A percentile compares a stretch with the other conserved stretches of the same genome.
These are phyloP conservation scores for Spicauda simplicius DNA, from an alignment of 2,888 invertebrate species.

Conservation along the genomic window DNA sequence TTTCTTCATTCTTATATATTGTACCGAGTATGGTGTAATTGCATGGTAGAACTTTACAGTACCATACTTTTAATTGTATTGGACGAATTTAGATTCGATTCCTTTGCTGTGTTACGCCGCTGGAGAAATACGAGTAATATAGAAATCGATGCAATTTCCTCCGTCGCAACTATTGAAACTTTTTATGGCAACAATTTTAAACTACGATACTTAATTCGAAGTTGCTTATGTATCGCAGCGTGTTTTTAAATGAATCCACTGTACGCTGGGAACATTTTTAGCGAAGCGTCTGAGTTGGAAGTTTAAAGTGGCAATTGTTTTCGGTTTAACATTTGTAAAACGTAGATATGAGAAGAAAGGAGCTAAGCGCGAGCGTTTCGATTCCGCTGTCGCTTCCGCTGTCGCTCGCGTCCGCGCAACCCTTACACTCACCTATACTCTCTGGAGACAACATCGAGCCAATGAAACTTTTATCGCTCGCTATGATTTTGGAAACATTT, in stretches of 20 bases:
- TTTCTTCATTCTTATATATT: conserved; percentile 80
- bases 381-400: conserved; percentile 46
- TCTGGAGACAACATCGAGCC: conserved; percentile 70
- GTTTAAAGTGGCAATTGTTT: conserved; percentile 35
- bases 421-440: conserved; percentile 48
- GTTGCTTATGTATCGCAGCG: conserved; percentile 29
- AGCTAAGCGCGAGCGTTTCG: conserved; percentile 43
- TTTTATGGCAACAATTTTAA: conserved; percentile 56
- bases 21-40: conserved; percentile 81
- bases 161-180: conserved; percentile 44
- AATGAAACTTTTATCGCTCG: conserved; percentile 79
- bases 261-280: conserved; percentile 32
- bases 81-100: conserved; percentile 73
- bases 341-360: conserved; percentile 49
- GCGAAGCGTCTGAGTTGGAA: conserved; percentile 28
- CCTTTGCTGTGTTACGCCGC: conserved; percentile 48
- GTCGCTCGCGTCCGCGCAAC: conserved; percentile 42
- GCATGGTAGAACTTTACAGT: conserved; percentile 71
- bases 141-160: conserved; percentile 58
- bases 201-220: conserved; percentile 52
- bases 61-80: conserved; percentile 68
- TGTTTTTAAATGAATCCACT: conserved; percentile 34
- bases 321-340: conserved; percentile 55
- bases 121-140: conserved; percentile 50
- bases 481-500: conserved; percentile 79